Evolutionary conservation across 1,140 invertebrate genomes (phyloP).

Genomic region (Drosophila lini): DNA sequence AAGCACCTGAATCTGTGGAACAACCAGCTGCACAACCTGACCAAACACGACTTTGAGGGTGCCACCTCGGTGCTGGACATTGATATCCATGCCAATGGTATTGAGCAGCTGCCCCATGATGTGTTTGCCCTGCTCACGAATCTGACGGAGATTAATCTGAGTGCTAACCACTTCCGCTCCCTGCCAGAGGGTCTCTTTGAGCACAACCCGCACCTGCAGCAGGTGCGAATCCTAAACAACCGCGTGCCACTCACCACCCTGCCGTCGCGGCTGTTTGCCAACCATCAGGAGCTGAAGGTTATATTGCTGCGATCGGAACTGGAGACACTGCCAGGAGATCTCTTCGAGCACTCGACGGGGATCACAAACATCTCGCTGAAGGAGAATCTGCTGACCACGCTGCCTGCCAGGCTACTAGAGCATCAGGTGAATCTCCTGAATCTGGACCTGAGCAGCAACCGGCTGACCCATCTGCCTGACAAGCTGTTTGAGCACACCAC

Average conservation of each 20-base stretch:
- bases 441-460: conserved; percentile 86
- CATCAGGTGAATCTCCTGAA: conserved; percentile 86
- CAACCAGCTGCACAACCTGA: conserved; percentile 87
- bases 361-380: conserved; percentile 86
- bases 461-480: conserved; percentile 85
- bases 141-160: conserved; percentile 87
- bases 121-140: conserved; percentile 87
- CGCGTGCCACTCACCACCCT: conserved; percentile 85
- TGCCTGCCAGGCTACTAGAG: conserved; percentile 86
- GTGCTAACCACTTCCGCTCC: conserved; percentile 86
- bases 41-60: conserved; percentile 86
- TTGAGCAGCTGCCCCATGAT: conserved; percentile 86
- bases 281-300: conserved; percentile 85
- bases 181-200: conserved; percentile 87
- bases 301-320: conserved; percentile 85
- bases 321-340: conserved; percentile 85
- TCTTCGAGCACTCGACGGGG: conserved; percentile 86
- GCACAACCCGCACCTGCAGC: conserved; percentile 85
- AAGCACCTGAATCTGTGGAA: conserved; percentile 87
- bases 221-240: conserved; percentile 86
- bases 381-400: conserved; percentile 85
- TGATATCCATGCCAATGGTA: conserved; percentile 87
- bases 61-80: conserved; percentile 86
- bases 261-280: conserved; percentile 86
- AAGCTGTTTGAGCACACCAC: conserved; percentile 85